Evolutionary conservation across 2,888 invertebrate species (phyloP), one percentile per base, ranked within the genome.

Genomic region (Pogonocherus hispidulus): DNA sequence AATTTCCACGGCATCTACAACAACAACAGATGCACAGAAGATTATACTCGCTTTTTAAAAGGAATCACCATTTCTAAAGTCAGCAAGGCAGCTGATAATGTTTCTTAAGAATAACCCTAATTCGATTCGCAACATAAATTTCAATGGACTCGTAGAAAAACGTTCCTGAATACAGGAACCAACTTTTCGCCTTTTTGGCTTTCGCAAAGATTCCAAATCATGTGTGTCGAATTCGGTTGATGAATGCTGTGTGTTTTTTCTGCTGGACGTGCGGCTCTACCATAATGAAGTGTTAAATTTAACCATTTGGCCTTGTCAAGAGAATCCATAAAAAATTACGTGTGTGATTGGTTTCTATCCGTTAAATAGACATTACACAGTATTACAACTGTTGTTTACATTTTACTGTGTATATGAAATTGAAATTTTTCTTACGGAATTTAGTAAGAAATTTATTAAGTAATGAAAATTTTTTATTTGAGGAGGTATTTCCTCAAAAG

Each of bases 81-180:
- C 19, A 27, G 9, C 11, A 27, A 27, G 32, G 52, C 52, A 52
- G 52, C 52, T 52, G 52, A 52, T 41, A 14, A 32, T 32, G 16
- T 16, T 32, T 4, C 32, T 32, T 18, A 19, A 11, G 32, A 16
- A 32, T n/a, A 59, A 20, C 18, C 27, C n/a, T 9, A 19, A 59
- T 59, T 59, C 47, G 59, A 49, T 47, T 47, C 59, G 47, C 47
- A 49, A 23, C 18, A 32, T 59, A 47, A 59, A 49, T 59, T 59
- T 59, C 47, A 59, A 59, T 32, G 20, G 59, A 16, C 20, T 23
- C 14, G n/a, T 55, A 19, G 19, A 41, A 41, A 57, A 41, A 27
- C 37, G 8, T 57, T 22, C 22, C 44, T 46, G 32, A 32, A 6
- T 32, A 32, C 32, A 52, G 32, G 32, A 35, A 52, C 52, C 18